Evolutionary conservation across 2,888 invertebrate species (phyloP).

Genomic region (Ophion ellenae): DNA sequence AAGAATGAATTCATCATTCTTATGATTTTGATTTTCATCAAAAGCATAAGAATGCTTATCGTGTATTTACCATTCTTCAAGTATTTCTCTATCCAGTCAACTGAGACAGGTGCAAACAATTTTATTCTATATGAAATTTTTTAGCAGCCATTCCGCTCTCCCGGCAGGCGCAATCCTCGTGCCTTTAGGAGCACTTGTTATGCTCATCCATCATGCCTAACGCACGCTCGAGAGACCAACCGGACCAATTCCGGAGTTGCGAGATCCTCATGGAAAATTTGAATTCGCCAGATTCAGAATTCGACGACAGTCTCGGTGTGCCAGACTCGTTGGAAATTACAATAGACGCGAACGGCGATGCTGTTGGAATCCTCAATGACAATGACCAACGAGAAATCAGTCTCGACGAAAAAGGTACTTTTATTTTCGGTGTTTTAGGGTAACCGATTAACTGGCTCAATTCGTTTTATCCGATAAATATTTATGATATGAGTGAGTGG

Average conservation of each 20-base stretch:
- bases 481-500: too few species aligned
- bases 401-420: slow-evolving; percentile 39
- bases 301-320: slow-evolving; percentile 91
- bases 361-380: slow-evolving; percentile 39
- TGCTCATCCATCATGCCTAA: slow-evolving; percentile 51
- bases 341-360: slow-evolving; percentile 75
- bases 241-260: slow-evolving; percentile 38
- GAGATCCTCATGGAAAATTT: slow-evolving; percentile 55
- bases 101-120: background rate
- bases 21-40: background rate
- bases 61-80: background rate
- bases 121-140: background rate
- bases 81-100: background rate
- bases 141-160: background rate
- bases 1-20: background rate
- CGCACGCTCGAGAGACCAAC: slow-evolving; percentile 33
- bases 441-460: too few species aligned
- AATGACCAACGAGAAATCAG: background rate
- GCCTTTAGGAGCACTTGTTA: background rate
- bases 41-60: background rate
- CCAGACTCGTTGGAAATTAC: slow-evolving; percentile 89
- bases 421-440: background rate
- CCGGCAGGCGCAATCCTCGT: background rate
- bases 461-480: too few species aligned
- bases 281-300: slow-evolving; percentile 88